Evolutionary conservation across 2,888 invertebrate genomes (phyloP), one percentile per base, ranked within the genome.

Genomic region (Mimachlamys varia): DNA sequence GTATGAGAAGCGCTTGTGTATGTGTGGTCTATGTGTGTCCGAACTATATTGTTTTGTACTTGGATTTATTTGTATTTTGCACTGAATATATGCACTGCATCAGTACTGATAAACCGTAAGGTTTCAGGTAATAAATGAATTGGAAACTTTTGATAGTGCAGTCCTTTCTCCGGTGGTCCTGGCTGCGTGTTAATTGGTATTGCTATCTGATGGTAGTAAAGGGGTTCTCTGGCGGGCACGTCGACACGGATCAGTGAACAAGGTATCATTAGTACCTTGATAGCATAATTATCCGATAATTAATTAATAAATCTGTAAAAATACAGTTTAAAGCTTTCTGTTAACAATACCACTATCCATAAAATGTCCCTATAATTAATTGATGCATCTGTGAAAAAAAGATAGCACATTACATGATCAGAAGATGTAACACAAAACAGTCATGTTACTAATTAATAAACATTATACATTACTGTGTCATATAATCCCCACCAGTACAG

Each of bases 221-320:
- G 76, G 27, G 27, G 76, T 76, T 27, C 76, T 27, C 76, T 33
- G 76, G 76, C 19, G 27, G 76, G 76, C 76, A 76, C 12, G 76
- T 76, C 76, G 76, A 33, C 76, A 76, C 17, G 76, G 76, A 33
- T 76, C 76, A 76, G 13, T 33, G 76, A 76, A 0, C 76, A 76
- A 33, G 76, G 33, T 76, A 33, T 76, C 76, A 12, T 33, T 76
- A 12, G 2, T 1, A 76, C 76, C 33, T 76, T 76, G 76, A 33
- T 76, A 76, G 76, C 27, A 27, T 76, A 76, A 76, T 76, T 76
- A 76, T 76, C 76, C 76, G 76, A 76, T 76, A 76, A 76, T 76
- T 76, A 76, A 76, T 76, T 76, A 27, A 76, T 76, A 76, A 76
- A 76, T 33, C 76, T 76, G 76, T 76, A 33, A 76, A 76, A 76